A percentile compares a stretch with the other conserved stretches of the same genome.
Evolutionary conservation across 2,113 vertebrate genomes (phyloP).

Genomic region (Oncorhynchus clarkii): DNA sequence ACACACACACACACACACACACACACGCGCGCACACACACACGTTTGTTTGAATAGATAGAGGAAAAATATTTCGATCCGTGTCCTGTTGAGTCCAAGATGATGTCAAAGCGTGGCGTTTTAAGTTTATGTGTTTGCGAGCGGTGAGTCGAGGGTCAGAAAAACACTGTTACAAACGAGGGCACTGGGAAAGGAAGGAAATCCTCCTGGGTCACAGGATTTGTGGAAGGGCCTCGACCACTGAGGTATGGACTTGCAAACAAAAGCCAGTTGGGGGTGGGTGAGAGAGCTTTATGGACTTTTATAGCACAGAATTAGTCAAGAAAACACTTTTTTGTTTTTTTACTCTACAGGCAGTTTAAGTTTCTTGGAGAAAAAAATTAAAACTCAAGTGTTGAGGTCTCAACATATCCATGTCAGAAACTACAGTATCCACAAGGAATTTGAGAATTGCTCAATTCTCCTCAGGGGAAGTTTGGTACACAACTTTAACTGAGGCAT

Average conservation of each 20-base stretch:
- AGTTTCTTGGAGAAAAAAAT: slow-evolving; percentile 20
- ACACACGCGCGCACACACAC: no score
- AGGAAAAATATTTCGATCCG: neutral
- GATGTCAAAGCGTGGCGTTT: neutral
- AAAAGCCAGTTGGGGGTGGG: slow-evolving; percentile 20
- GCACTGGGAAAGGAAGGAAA: slow-evolving; percentile 52
- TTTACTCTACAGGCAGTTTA: neutral
- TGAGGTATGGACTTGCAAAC: slow-evolving; percentile 13
- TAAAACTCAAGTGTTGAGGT: slow-evolving; percentile 14
- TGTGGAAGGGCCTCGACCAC: slow-evolving; percentile 16
- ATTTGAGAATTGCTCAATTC: neutral
- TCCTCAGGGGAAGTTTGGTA: neutral
- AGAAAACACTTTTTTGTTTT: slow-evolving; percentile 14
- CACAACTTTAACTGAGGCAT: neutral
- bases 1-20: no score
- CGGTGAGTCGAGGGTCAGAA: slow-evolving; percentile 31
- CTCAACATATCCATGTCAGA: neutral
- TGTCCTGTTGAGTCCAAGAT: no score
- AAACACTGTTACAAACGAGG: slow-evolving; percentile 50
- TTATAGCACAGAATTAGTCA: slow-evolving; percentile 21
- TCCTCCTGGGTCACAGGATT: slow-evolving; percentile 44
- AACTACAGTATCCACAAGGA: neutral
- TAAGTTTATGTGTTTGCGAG: slow-evolving; percentile 17
- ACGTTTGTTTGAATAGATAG: neutral
- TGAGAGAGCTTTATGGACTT: slow-evolving; percentile 2